Evolutionary conservation across 2,888 invertebrate species (phyloP), one percentile per base, ranked within the genome.

Genomic region (Petrolisthes cinctipes): DNA sequence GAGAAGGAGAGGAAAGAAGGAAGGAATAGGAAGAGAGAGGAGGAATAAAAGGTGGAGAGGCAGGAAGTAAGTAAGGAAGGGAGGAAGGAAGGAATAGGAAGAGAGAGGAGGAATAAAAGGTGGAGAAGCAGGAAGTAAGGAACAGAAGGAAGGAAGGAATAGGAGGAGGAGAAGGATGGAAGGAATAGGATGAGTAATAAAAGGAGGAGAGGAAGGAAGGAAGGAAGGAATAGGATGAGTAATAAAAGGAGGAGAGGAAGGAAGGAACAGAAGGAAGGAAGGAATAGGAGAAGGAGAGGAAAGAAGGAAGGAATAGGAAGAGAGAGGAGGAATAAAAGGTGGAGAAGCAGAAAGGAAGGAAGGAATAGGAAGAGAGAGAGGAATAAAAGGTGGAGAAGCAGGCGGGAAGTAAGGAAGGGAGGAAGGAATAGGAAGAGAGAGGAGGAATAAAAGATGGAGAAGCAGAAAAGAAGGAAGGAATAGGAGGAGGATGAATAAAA

Each of bases 301-400:
- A n/a, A n/a, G 37, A n/a, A 76, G 51, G 37, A n/a, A 37, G 80
- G 37, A 51, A 76, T 23, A 76, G 76, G 37, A 51, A 53, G 76
- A 76, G 76, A 76, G 76, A 76, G 76, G n/a, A 20, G n/a, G 71
- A 71, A 20, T n/a, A 20, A 71, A 20, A 71, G 71, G n/a, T 14
- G n/a, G 71, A 71, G 71, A 71, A 5, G n/a, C 1, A 71, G 4
- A 3, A 17, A 20, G 17, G n/a, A 20, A 9, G 9, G 61, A 61
- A 17, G 9, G 61, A 61, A 17, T 14, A 17, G 9, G 61, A 61
- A n/a, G n/a, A n/a, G n/a, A n/a, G n/a, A 3, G 9, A 17, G 17
- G 17, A 17, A 14, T 9, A 61, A 17, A 17, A 61, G 61, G 17
- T 9, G 17, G 61, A 61, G 61, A 61, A 3, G 17, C n/a, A n/a